A percentile compares a stretch with the other conserved stretches of the same genome.
These are phyloP conservation scores for Cepaea hortensis DNA, from an alignment of 2,888 invertebrate species.

Conservation along the genomic window DNA sequence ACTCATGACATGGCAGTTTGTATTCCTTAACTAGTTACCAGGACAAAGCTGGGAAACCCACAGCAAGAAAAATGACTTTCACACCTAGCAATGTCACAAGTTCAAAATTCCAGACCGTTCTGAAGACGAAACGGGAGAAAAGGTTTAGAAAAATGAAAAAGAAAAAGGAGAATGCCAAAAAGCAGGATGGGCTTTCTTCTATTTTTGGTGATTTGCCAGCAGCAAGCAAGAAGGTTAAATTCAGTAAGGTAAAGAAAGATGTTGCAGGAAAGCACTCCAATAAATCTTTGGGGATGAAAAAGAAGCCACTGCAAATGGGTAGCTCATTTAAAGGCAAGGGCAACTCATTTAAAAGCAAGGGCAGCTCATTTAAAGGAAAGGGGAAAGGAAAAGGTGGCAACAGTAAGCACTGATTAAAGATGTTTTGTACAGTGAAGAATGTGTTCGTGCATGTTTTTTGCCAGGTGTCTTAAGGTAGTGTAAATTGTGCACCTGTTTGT, in stretches of 20 bases:
- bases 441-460: background rate
- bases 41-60: constrained; percentile 7
- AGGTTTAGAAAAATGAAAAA: constrained; percentile 45
- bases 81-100: constrained; percentile 43
- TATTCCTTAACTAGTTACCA: constrained; percentile 31
- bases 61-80: constrained; percentile 30
- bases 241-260: constrained; percentile 3
- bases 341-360: constrained; percentile 12
- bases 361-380: background rate
- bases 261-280: background rate
- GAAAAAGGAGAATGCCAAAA: constrained; percentile 33
- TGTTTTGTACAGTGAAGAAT: background rate
- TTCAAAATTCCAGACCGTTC: constrained; percentile 23
- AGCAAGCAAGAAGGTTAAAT: constrained; percentile 6
- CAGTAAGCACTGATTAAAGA: background rate
- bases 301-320: background rate
- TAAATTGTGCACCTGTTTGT: too few species aligned
- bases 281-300: constrained; percentile 9
- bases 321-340: constrained; percentile 24
- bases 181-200: constrained; percentile 36
- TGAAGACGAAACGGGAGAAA: constrained; percentile 38
- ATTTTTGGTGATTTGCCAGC: constrained; percentile 36
- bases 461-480: too few species aligned
- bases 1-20: background rate
- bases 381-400: constrained; percentile 9